Evolutionary conservation across 2,797 vertebrate genomes (phyloP).

Genomic region (Malurus splendens): DNA sequence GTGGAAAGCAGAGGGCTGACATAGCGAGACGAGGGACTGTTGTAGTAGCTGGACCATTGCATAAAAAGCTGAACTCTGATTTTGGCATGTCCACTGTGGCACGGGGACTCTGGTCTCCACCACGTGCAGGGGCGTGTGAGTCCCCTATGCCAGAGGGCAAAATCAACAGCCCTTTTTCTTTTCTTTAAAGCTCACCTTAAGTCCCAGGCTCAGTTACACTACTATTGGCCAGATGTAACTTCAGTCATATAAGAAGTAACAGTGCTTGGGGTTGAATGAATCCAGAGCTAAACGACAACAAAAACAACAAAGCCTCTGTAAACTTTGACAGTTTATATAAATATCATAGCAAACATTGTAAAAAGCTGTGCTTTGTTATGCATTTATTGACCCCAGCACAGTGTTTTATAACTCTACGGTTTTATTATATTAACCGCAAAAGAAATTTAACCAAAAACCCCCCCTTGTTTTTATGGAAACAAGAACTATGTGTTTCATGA

Average conservation of each 20-base stretch:
- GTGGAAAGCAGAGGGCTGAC: not conserved
- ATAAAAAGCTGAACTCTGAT: not conserved
- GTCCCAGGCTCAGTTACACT: constrained; percentile 67
- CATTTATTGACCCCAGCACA: constrained; percentile 46
- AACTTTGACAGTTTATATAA: constrained; percentile 43
- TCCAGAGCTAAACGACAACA: constrained; percentile 16
- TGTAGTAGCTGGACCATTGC: constrained; percentile 71
- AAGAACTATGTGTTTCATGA: constrained; percentile 54
- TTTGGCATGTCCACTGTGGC: not conserved
- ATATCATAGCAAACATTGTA: constrained; percentile 23
- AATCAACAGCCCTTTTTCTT: not conserved
- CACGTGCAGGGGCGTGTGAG: rapidly evolving
- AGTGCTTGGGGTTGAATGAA: constrained; percentile 16
- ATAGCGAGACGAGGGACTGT: not conserved
- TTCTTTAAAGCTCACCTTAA: constrained; percentile 76
- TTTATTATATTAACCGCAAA: constrained; percentile 51
- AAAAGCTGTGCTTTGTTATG: constrained; percentile 46
- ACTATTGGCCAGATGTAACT: constrained; percentile 15
- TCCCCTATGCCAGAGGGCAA: not conserved
- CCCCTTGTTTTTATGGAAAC: constrained; percentile 45
- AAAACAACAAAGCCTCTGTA: constrained; percentile 37
- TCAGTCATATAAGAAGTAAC: not conserved
- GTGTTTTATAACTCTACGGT: constrained; percentile 25
- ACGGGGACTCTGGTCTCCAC: not conserved
- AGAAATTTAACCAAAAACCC: constrained; percentile 20